Evolutionary conservation across 1,140 invertebrate genomes (phyloP).

Genomic region (Drosophila sucinea): DNA sequence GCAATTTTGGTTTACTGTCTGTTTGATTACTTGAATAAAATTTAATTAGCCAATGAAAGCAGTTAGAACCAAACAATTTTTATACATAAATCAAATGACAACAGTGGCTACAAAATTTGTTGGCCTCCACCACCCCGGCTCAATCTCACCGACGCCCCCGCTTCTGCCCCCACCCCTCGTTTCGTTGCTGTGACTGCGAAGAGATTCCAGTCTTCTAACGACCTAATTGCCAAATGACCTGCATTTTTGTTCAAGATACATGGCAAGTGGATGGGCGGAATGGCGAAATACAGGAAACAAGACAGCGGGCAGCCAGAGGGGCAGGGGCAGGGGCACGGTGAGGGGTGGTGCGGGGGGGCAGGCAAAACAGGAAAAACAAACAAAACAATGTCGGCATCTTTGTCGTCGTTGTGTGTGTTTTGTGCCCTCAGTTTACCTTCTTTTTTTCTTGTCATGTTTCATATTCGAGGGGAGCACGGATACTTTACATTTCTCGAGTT

Average conservation of each 20-base stretch:
- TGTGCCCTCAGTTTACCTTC: constrained; percentile 45
- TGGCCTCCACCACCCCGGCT: not conserved
- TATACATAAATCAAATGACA: constrained; percentile 52
- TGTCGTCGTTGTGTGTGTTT: constrained; percentile 15
- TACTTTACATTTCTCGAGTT: not conserved
- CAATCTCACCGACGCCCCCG: too few relatives aligned
- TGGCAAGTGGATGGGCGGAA: constrained; percentile 18
- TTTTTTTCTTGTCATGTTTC: constrained; percentile 2
- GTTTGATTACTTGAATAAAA: constrained; percentile 55
- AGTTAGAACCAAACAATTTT: constrained; percentile 27
- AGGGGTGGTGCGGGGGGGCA: constrained; percentile 20
- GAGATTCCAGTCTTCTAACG: constrained; percentile 13
- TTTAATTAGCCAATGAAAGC: constrained; percentile 58
- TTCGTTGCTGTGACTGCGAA: not conserved
- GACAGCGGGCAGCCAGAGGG: not conserved
- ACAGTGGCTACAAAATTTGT: not conserved
- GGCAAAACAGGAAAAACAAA: constrained; percentile 38
- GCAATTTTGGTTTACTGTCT: constrained; percentile 22
- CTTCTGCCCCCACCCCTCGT: too few relatives aligned
- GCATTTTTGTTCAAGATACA: constrained; percentile 60
- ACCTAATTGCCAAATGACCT: constrained; percentile 72
- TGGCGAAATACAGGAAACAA: not conserved
- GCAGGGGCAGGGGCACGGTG: not conserved
- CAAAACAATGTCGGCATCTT: constrained; percentile 33
- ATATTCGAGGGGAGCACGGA: not conserved